phyloP scores from a whole-genome alignment of 53 echinoderm and acorn worm genomes.

The Stichopus horrens region DNA sequence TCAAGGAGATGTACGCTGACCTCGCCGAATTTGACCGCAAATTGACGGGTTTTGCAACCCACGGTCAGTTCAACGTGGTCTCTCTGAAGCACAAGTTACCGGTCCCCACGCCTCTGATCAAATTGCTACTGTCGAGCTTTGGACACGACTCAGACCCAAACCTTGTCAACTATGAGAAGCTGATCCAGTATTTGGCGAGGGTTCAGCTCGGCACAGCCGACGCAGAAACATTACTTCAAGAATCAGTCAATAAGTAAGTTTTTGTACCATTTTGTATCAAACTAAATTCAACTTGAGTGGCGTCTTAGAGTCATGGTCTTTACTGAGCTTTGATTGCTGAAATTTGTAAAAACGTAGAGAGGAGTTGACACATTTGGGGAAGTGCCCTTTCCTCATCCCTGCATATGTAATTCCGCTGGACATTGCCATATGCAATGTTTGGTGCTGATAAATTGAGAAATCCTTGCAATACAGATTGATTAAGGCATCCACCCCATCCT shows the following conservation, averaged over 20 bases:
- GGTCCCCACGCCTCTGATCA: slow-evolving; percentile 62
- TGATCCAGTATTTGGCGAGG: slow-evolving; percentile 92
- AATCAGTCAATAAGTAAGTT: slow-evolving; percentile 82
- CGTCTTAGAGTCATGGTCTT: too few species aligned
- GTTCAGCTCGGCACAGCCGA: slow-evolving; percentile 88
- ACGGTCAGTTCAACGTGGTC: slow-evolving; percentile 87
- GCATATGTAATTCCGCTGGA: too few species aligned
- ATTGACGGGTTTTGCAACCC: slow-evolving; percentile 76
- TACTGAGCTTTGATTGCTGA: too few species aligned
- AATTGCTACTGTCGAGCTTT: slow-evolving; percentile 88
- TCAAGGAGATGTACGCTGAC: slow-evolving; percentile 95
- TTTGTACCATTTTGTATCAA: too few species aligned
- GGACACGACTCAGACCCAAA: slow-evolving; percentile 76
- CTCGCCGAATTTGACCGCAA: slow-evolving; percentile 86
- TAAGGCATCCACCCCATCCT: too few species aligned
- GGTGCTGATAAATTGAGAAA: too few species aligned
- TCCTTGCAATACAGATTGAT: too few species aligned
- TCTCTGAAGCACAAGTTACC: slow-evolving; percentile 78
- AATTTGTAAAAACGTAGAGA: too few species aligned
- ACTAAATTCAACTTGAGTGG: too few species aligned
- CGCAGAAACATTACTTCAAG: slow-evolving; percentile 84
- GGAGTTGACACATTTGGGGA: too few species aligned
- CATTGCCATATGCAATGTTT: too few species aligned
- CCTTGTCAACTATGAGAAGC: slow-evolving; percentile 87
- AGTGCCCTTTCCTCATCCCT: too few species aligned